phyloP scores from a whole-genome alignment of 2,113 vertebrate genomes.

The Ochotona curzoniae region DNA sequence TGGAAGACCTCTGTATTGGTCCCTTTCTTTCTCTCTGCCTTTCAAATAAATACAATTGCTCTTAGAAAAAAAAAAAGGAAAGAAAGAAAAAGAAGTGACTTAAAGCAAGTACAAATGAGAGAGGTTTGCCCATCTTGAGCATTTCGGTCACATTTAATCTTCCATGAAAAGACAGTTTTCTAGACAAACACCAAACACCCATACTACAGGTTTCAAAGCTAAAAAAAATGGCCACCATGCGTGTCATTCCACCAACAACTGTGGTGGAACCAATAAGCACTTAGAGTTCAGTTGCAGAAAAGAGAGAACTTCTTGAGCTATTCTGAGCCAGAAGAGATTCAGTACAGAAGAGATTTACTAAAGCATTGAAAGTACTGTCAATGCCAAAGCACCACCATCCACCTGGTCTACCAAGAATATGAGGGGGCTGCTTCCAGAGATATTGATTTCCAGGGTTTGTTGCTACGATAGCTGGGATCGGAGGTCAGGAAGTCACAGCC shows the following conservation, averaged over 20 bases:
- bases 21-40: no score
- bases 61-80: no score
- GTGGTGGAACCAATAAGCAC: neutral
- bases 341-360: conserved; percentile 53
- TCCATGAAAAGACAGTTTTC: neutral
- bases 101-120: neutral
- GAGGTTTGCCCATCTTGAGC: neutral
- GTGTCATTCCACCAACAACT: neutral
- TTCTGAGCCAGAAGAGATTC: conserved; percentile 62
- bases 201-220: neutral
- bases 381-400: neutral
- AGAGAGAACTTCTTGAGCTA: conserved; percentile 46
- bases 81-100: neutral
- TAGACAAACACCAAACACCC: neutral
- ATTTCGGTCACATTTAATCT: neutral
- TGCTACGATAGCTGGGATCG: neutral
- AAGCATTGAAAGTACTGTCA: conserved; percentile 32
- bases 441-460: neutral
- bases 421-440: neutral
- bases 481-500: neutral
- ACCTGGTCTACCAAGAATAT: conserved; percentile 37
- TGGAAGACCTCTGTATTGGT: no score
- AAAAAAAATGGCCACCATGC: neutral
- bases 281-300: conserved; percentile 29
- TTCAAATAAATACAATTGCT: no score